phyloP scores from a whole-genome alignment of 2,797 vertebrate species.

The Malacoctenus gilli region DNA sequence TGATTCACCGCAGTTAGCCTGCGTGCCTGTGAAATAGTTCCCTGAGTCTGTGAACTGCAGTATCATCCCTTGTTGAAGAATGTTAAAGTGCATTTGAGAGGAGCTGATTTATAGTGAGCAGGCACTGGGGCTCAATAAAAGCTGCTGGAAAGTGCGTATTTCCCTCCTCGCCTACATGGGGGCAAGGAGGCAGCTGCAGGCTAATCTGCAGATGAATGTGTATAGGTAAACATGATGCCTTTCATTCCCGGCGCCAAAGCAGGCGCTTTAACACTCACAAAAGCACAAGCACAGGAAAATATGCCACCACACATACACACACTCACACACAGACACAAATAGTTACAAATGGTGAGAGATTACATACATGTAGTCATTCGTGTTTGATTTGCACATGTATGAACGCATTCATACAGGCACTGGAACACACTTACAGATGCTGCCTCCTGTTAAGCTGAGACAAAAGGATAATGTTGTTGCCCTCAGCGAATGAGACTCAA shows the following conservation, averaged over 20 bases:
- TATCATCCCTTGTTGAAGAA: slow-evolving; percentile 37
- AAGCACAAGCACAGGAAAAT: slow-evolving; percentile 2
- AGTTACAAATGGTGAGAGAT: not conserved
- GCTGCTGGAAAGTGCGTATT: slow-evolving; percentile 45
- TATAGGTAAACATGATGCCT: slow-evolving; percentile 55
- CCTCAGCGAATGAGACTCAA: slow-evolving; percentile 59
- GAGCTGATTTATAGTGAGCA: slow-evolving; percentile 44
- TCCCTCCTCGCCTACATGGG: slow-evolving; percentile 37
- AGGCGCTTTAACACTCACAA: slow-evolving; percentile 34
- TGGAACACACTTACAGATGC: slow-evolving; percentile 16
- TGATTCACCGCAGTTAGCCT: slow-evolving; percentile 18
- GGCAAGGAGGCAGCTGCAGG: slow-evolving; percentile 43
- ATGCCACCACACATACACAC: not conserved
- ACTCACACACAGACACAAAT: not conserved
- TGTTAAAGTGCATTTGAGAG: slow-evolving; percentile 48
- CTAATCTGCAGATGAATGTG: slow-evolving; percentile 63
- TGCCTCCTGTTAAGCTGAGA: slow-evolving; percentile 56
- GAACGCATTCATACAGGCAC: slow-evolving; percentile 10
- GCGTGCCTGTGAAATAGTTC: slow-evolving; percentile 36
- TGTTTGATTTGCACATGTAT: slow-evolving; percentile 18
- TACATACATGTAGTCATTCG: slow-evolving; percentile 3
- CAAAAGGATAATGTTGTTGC: slow-evolving; percentile 61
- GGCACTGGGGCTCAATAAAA: slow-evolving; percentile 45
- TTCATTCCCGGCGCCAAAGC: slow-evolving; percentile 53
- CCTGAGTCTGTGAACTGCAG: slow-evolving; percentile 20